Evolutionary conservation across 2,113 vertebrate genomes (phyloP).

Genomic region (Zosterops pallidus): DNA sequence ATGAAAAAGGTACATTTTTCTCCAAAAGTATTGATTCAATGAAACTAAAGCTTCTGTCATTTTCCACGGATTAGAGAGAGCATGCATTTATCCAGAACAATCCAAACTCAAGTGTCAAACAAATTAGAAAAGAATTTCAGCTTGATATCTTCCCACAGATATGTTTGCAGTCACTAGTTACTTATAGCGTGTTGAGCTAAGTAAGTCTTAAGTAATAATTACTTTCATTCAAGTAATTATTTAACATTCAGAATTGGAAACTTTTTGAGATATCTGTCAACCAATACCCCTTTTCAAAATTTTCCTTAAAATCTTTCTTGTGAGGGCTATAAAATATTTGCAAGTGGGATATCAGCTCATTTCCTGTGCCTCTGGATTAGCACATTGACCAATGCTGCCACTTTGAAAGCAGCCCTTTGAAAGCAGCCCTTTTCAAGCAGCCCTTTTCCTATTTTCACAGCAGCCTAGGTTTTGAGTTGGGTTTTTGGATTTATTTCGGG

Average conservation of each 20-base stretch:
- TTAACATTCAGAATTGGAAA: neutral
- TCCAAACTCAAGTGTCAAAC: neutral
- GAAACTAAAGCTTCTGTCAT: neutral
- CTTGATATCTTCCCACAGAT: neutral
- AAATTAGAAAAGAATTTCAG: neutral
- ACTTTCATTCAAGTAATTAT: neutral
- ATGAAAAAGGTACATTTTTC: neutral
- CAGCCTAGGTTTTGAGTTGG: neutral
- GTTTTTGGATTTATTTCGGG: neutral
- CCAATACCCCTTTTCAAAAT: neutral
- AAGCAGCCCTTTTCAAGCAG: neutral
- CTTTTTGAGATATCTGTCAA: neutral
- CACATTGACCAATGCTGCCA: too few species aligned
- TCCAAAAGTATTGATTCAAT: neutral
- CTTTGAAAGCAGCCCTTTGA: neutral
- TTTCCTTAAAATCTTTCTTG: neutral
- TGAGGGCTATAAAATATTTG: neutral
- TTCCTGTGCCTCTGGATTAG: neutral
- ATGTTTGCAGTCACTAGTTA: accelerated
- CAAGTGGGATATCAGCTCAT: neutral
- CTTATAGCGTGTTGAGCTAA: neutral
- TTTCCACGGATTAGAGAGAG: neutral
- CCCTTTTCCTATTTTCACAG: neutral
- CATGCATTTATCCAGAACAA: neutral
- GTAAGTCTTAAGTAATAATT: neutral